phyloP scores from a whole-genome alignment of 2,888 invertebrate species.

The Acleris emargana region DNA sequence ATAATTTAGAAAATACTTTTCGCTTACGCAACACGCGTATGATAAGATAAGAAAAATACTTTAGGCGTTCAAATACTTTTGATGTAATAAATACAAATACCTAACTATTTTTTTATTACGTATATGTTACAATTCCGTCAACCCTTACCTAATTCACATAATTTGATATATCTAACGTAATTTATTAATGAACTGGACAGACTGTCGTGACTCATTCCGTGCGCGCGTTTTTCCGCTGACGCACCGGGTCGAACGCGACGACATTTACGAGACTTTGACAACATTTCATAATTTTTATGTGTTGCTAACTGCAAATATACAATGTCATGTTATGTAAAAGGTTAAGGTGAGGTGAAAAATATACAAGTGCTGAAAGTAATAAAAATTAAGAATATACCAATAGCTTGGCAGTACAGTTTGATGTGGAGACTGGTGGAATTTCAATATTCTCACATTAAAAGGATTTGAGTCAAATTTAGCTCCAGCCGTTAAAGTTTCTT shows the following conservation, averaged over 20 bases:
- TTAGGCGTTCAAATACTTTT: too few species aligned
- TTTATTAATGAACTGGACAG: not conserved
- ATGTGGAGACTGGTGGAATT: not conserved
- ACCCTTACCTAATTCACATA: not conserved
- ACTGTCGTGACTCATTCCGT: slow-evolving; percentile 21
- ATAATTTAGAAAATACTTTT: too few species aligned
- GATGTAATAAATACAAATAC: too few species aligned
- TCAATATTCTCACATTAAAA: not conserved
- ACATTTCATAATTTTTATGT: slow-evolving; percentile 30
- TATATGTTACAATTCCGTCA: too few species aligned
- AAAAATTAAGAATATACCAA: too few species aligned
- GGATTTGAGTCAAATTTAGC: too few species aligned
- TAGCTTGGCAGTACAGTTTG: too few species aligned
- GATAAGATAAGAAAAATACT: too few species aligned
- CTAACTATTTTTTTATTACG: too few species aligned
- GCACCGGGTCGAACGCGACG: slow-evolving; percentile 12
- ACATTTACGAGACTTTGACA: slow-evolving; percentile 28
- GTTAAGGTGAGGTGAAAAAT: not conserved
- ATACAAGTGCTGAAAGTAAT: too few species aligned
- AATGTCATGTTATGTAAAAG: not conserved
- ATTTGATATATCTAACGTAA: slow-evolving; percentile 7
- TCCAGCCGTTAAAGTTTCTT: too few species aligned
- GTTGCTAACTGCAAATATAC: slow-evolving; percentile 1
- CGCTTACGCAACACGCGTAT: too few species aligned
- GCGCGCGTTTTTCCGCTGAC: slow-evolving; percentile 22